Evolutionary conservation across 1,140 invertebrate genomes (phyloP).

Genomic region (Lepidurus apus): DNA sequence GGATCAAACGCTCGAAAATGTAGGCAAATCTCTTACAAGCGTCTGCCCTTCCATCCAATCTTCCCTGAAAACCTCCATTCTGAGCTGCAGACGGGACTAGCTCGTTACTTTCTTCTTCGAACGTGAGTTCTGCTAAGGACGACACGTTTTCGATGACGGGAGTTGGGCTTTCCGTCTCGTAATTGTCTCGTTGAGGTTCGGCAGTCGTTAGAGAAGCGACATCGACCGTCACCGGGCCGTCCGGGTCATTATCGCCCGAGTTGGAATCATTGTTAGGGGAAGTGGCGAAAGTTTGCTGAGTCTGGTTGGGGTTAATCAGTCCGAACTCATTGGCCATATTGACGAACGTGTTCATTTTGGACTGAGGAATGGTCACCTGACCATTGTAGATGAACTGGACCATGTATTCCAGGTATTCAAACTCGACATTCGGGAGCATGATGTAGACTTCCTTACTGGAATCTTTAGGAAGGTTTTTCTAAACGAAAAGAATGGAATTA

Average conservation of each 20-base stretch:
- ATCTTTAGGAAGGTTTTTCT: background rate
- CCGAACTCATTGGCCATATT: slow-evolving; percentile 9
- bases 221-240: too few species aligned
- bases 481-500: background rate
- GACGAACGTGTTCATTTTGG: background rate
- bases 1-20: too few species aligned
- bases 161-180: background rate
- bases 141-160: background rate
- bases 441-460: background rate
- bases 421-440: slow-evolving; percentile 11
- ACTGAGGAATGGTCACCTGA: slow-evolving; percentile 9
- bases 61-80: background rate
- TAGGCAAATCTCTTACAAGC: too few species aligned
- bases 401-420: background rate
- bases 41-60: background rate
- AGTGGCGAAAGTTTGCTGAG: background rate
- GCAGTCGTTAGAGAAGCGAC: too few species aligned
- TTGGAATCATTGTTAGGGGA: background rate
- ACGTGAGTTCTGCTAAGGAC: background rate
- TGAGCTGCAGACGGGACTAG: background rate
- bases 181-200: background rate
- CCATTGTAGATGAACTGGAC: slow-evolving; percentile 3
- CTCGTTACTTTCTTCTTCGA: background rate
- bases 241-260: background rate
- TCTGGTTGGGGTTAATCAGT: background rate